Base-by-base conservation (phyloP, 2,888 invertebrate species). In the Plebejus melissa region DNA sequence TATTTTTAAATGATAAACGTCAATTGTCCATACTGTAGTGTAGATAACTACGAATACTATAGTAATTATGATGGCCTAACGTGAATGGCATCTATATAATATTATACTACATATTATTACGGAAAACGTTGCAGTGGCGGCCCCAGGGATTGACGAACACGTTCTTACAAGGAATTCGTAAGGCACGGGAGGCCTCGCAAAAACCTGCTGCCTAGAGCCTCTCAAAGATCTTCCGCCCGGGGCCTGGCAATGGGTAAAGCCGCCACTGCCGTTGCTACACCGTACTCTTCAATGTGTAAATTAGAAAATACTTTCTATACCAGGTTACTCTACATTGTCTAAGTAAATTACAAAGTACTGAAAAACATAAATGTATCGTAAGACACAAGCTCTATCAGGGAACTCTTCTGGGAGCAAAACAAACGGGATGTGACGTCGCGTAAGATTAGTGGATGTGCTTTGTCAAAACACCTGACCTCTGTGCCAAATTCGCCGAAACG, bases 401-500 rank as follows among this genome's bases (percentile, higher is more conserved):
- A 65, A 32, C 65, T 32, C 16, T 32, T 65, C 32, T 28, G n/a
- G 7, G n/a, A 38, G 6, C 16, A 38, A 70, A 16, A 36, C 5
- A 70, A n/a, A 70, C 6, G n/a, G 38, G 41, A 41, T 70, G 70
- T 70, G 70, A 70, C 70, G 38, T 41, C 38, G 70, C n/a, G 38
- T 70, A 38, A 70, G 70, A 70, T 70, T 41, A 70, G 70, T 70
- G 41, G 70, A 70, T 70, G 22, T 46, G 28, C 50, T 71, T 50
- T 71, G 50, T 50, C 71, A 71, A 71, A 70, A 71, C 71, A 46
- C 71, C 71, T 41, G 46, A 71, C 46, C 71, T 71, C 41, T n/a
- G 65, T 65, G 71, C 71, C 71, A 71, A 71, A 28, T 71, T 50
- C 50, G 71, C 50, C 46, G 46, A 46, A 70, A 50, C 46, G 71